Conservation (phyloP, 2,113 vertebrate genomes). For the Sturnus vulgaris region DNA sequence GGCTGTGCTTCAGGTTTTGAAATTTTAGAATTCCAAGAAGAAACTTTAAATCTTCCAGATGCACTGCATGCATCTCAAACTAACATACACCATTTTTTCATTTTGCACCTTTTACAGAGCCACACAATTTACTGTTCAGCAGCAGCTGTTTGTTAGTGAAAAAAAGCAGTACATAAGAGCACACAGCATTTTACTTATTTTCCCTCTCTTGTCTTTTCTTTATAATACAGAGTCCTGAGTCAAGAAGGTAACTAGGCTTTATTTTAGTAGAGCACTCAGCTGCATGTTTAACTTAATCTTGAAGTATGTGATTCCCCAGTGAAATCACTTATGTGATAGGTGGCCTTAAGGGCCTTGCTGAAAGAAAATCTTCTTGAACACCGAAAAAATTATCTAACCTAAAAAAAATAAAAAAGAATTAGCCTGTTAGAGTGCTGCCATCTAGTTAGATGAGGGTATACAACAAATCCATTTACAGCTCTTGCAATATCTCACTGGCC, state of each 20-base stretch:
- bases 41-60: background rate
- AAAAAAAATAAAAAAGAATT: background rate
- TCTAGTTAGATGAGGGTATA: constrained; percentile 66
- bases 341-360: background rate
- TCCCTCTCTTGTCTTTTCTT: background rate
- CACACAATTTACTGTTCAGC: background rate
- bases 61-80: background rate
- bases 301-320: background rate
- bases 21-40: background rate
- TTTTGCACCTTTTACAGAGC: background rate
- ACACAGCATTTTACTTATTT: background rate
- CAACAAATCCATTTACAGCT: constrained; percentile 46
- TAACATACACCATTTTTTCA: background rate
- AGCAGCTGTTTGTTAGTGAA: background rate
- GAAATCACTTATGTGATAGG: background rate
- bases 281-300: background rate
- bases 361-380: background rate
- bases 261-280: background rate
- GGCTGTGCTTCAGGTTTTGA: background rate
- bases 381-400: background rate
- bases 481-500: background rate
- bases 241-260: background rate
- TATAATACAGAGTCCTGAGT: background rate
- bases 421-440: constrained; percentile 69
- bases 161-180: background rate